Evolutionary conservation across 2,888 invertebrate genomes (phyloP).

Genomic region (Hedya salicella): DNA sequence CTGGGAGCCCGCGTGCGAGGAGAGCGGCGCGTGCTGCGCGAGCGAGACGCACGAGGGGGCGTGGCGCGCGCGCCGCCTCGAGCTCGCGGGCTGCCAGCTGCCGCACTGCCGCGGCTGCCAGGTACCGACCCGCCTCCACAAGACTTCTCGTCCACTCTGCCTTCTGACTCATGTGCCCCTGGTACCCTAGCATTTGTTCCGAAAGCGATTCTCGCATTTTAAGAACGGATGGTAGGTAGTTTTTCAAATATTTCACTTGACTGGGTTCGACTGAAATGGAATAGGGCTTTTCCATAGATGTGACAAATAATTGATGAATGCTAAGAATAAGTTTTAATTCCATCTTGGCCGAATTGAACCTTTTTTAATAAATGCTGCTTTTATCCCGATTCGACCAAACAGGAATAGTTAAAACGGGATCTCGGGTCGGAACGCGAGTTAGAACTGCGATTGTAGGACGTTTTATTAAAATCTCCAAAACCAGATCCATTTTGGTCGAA

Average conservation of each 20-base stretch:
- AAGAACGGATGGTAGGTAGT: no score
- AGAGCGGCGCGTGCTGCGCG: constrained; percentile 89
- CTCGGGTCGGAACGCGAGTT: no score
- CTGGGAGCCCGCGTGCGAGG: constrained; percentile 94
- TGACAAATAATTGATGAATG: no score
- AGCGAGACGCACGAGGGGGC: constrained; percentile 84
- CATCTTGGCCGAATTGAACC: no score
- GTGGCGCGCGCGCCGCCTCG: constrained; percentile 86
- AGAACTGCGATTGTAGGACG: no score
- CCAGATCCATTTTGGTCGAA: not conserved
- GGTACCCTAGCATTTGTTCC: not conserved
- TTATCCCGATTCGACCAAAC: no score
- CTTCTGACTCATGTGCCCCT: not conserved
- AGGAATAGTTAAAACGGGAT: no score
- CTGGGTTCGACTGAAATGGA: no score
- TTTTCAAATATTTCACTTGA: no score
- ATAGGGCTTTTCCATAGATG: no score
- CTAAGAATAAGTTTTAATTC: no score
- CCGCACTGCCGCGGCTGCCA: constrained; percentile 87
- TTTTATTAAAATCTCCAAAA: not conserved
- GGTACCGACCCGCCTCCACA: constrained; percentile 61
- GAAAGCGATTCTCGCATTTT: not conserved
- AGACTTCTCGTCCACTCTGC: not conserved
- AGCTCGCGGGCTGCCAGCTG: constrained; percentile 88
- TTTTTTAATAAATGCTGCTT: no score